phyloP scores from a whole-genome alignment of 2,888 invertebrate genomes.

The Sabatieria punctata region DNA sequence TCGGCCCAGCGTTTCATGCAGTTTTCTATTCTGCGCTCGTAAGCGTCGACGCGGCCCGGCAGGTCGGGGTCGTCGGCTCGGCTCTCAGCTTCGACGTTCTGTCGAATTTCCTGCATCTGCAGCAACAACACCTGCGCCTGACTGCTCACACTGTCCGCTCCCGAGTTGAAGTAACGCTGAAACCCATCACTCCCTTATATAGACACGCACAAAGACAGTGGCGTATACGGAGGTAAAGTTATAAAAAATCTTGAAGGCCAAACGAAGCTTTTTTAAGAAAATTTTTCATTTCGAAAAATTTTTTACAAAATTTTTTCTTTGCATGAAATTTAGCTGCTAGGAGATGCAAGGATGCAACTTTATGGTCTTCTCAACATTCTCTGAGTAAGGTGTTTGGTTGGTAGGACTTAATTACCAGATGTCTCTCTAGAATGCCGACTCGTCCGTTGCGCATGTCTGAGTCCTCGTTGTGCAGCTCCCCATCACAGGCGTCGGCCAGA shows the following conservation, averaged over 20 bases:
- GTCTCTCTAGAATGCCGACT: not conserved
- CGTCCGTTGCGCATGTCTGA: not conserved
- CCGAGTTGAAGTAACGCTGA: not conserved
- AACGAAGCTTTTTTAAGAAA: too few species aligned
- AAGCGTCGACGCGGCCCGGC: not conserved
- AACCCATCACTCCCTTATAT: too few species aligned
- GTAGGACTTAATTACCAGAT: too few species aligned
- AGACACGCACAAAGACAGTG: too few species aligned
- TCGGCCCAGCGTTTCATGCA: not conserved
- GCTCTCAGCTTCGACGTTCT: not conserved
- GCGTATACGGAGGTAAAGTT: too few species aligned
- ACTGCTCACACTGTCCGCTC: not conserved
- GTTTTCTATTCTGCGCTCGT: not conserved
- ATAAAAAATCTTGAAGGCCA: too few species aligned
- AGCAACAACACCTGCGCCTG: not conserved
- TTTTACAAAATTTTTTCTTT: too few species aligned
- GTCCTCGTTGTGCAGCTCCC: constrained; percentile 2
- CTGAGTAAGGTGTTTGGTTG: too few species aligned
- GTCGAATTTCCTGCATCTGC: not conserved
- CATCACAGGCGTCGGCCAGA: not conserved
- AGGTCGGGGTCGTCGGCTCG: not conserved
- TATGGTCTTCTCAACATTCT: too few species aligned
- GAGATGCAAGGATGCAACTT: too few species aligned
- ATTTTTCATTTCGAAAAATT: too few species aligned
- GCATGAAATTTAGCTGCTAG: too few species aligned